Base-by-base conservation (phyloP, 2,888 invertebrate genomes). In the Philaethria dido region DNA sequence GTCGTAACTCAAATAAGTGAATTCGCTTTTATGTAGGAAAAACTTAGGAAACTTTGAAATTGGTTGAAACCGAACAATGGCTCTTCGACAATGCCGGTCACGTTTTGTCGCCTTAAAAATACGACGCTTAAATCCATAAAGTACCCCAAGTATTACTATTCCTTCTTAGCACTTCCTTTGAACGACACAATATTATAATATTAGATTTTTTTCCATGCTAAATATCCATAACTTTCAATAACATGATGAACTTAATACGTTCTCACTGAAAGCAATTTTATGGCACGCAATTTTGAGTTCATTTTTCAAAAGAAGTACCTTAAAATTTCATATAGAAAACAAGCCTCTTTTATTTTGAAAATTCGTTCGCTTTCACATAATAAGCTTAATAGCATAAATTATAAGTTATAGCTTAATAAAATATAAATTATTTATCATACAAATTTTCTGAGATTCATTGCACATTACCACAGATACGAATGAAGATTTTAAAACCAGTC, bases 101-200 rank as follows among this genome's bases (percentile, higher is more conserved):
- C 92, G 91, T 91, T 79, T 81, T 80, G 84, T 86, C 88, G 87
- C 88, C 90, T 90, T 91, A 89, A 90, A 90, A 91, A 89, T 89
- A 86, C 87, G 84, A 78, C 87, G 85, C 84, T 88, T 87, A 88
- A 91, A 88, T 89, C 88, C 82, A 90, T 89, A 88, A 88, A 90
- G 87, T 88, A 89, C 86, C 85, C 79, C 42, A 61, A 86, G 87
- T 86, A 88, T 88, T 89, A 87, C 87, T 87, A 88, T 89, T 88
- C 86, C 81, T 83, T 77, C 80, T 80, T 80, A 78, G 85, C 85
- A 82, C 82, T 87, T 86, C 83, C 85, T 86, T 88, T 86, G 85
- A 86, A 84, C 81, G 81, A 80, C 85, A 83, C 82, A 77, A 75
- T 78, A 86, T 85, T 85, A 82, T 83, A 84, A 84, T 87, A 86